Evolutionary conservation across 2,113 vertebrate species (phyloP), one percentile per base, ranked within the genome.

Genomic region (Elgaria multicarinata): DNA sequence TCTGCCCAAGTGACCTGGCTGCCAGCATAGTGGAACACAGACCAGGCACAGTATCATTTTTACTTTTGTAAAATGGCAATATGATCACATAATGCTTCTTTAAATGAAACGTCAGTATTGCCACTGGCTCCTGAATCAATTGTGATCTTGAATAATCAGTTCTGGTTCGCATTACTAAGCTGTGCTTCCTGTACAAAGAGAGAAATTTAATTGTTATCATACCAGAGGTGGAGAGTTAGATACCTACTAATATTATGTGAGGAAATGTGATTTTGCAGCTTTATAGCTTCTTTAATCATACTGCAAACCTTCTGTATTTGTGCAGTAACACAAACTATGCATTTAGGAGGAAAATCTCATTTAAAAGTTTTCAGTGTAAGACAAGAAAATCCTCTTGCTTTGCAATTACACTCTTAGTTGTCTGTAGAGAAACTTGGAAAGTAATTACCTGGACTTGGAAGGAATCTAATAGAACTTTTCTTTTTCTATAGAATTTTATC

Each of bases 341-440:
- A 55, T 87, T 89, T 90, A 80, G 50, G 78, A 85, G 20, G 75
- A 90, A 90, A 86, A 24, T 55, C 4, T 91, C 67, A 87, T 90
- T 90, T 90, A 64, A 85, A 82, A 71, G 28, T 87, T 85, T 93
- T 92, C 31, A 79, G 9, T 16, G 82, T 93, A 78, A 89, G 83
- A 88, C 87, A 90, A 86, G 85, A 77, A 93, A 92, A 85, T 20
- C 39, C 39, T 84, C 69, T 50, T 87, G 53, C 55, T 33, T 91
- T 86, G 89, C 1, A 2, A 58, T 78, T 94, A 28, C 20, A 83
- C 42, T 93, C 74, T 20, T 82, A 1, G 3, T 12, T 91, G 0
- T 91, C 83, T 87, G 0, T 81, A 75, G 88, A 87, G 66, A 88
- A 92, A 91, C 9, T 87, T 90, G 33, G 28, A 79, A 69, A 66